Conservation (phyloP, 92 coral and sea anemone species). For the Umimayanthus chanpuru region DNA sequence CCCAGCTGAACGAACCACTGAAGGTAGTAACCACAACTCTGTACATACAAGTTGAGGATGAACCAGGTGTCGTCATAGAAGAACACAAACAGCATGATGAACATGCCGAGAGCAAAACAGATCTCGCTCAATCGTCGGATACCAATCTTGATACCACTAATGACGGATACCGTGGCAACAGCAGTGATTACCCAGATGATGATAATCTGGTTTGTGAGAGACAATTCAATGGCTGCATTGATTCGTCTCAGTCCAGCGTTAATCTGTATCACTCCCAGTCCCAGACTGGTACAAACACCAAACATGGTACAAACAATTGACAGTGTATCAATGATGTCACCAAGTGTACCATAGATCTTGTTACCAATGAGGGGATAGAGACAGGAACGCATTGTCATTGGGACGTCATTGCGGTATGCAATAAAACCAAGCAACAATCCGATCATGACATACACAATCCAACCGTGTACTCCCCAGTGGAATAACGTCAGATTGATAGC, state of each 20-base stretch:
- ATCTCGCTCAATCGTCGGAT: slow-evolving; percentile 51
- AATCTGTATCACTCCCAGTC: slow-evolving; percentile 47
- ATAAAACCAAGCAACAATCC: slow-evolving; percentile 85
- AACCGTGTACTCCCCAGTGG: slow-evolving; percentile 95
- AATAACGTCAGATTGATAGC: slow-evolving; percentile 82
- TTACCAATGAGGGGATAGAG: slow-evolving; percentile 55
- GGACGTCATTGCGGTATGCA: slow-evolving; percentile 73
- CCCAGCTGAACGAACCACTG: slow-evolving; percentile 58
- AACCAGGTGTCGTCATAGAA: slow-evolving; percentile 59
- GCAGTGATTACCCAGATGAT: slow-evolving; percentile 56
- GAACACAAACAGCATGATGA: slow-evolving; percentile 55
- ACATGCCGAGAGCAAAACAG: slow-evolving; percentile 56
- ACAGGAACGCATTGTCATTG: slow-evolving; percentile 91
- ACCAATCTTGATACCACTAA: slow-evolving; percentile 53
- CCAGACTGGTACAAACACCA: slow-evolving; percentile 57
- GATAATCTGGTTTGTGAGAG: slow-evolving; percentile 44
- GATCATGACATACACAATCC: slow-evolving; percentile 85
- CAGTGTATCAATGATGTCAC: slow-evolving; percentile 48
- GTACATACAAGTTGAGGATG: slow-evolving; percentile 45
- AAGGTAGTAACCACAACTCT: slow-evolving; percentile 55
- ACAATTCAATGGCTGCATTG: slow-evolving; percentile 32
- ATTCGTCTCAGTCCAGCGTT: slow-evolving; percentile 56
- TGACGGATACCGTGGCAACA: slow-evolving; percentile 51
- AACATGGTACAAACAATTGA: slow-evolving; percentile 58
- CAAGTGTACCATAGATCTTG: slow-evolving; percentile 53